Percentiles rank a stretch among this genome's conserved stretches.
phyloP scores from a whole-genome alignment of 2,797 vertebrate genomes.

The Eidolon dupreanum region DNA sequence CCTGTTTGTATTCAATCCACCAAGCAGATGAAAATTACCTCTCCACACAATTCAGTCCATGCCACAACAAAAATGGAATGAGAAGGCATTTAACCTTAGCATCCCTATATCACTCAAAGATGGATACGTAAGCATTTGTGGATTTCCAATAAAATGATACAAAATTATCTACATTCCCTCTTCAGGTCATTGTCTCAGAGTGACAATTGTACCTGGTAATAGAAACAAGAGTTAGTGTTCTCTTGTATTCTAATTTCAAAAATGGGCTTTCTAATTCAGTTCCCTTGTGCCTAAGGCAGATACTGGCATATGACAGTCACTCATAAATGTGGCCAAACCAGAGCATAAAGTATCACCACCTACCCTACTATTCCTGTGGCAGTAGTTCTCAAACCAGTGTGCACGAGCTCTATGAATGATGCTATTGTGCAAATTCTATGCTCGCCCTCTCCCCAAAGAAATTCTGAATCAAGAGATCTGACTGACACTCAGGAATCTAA shows the following conservation, averaged over 20 bases:
- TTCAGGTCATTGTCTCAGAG: slow-evolving; percentile 6
- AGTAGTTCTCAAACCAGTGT: neutral
- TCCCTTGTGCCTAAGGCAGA: neutral
- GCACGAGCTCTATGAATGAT: neutral
- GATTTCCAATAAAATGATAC: slow-evolving; percentile 45
- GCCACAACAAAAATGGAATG: slow-evolving; percentile 58
- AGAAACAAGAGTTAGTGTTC: neutral
- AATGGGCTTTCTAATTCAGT: neutral
- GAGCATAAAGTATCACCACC: neutral
- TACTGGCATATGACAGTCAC: neutral
- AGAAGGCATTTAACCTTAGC: slow-evolving; percentile 46
- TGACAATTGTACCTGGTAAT: neutral
- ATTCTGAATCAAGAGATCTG: neutral
- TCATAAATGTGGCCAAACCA: neutral
- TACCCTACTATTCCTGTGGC: neutral
- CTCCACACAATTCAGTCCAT: neutral
- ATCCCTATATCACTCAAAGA: slow-evolving; percentile 37
- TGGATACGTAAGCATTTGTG: slow-evolving; percentile 39
- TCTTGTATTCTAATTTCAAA: slow-evolving; percentile 18
- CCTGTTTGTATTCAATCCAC: slow-evolving; percentile 51
- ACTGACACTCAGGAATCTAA: neutral
- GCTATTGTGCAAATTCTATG: neutral
- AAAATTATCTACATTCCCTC: slow-evolving; percentile 35
- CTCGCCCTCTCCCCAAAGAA: neutral
- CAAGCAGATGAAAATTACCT: slow-evolving; percentile 62